Percentiles rank a stretch among this genome's conserved stretches.
Evolutionary conservation across 2,113 vertebrate genomes (phyloP).

Genomic region (rabbit (Oryctolagus cuniculus)): DNA sequence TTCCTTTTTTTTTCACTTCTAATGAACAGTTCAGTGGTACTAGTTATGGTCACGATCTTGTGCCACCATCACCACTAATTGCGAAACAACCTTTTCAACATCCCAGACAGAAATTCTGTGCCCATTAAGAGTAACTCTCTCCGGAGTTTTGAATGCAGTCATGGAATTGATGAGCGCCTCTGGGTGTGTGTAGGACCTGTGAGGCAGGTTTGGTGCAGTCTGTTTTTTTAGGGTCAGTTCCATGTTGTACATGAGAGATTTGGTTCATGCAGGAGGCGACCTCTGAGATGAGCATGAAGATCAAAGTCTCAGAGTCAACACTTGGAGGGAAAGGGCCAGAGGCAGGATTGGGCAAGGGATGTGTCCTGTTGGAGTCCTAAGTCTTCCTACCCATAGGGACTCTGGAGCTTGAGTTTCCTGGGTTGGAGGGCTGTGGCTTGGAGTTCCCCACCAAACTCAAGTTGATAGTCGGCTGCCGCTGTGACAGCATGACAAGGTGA

Average conservation of each 20-base stretch:
- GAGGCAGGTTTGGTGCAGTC: conserved; percentile 1
- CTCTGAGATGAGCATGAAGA: neutral
- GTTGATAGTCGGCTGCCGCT: neutral
- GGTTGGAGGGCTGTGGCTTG: neutral
- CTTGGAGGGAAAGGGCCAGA: too few species aligned
- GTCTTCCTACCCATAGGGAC: neutral
- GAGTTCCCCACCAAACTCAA: neutral
- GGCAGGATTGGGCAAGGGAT: neutral
- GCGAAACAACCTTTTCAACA: neutral
- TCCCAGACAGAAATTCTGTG: neutral
- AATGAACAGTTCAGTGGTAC: neutral
- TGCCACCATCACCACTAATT: neutral
- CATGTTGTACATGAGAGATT: neutral
- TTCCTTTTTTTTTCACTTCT: neutral
- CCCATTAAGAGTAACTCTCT: neutral
- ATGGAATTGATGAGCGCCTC: neutral
- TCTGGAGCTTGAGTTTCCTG: neutral
- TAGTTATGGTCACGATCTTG: neutral
- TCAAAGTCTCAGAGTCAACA: too few species aligned
- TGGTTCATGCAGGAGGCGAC: neutral
- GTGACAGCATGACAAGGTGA: too few species aligned
- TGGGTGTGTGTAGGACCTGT: neutral
- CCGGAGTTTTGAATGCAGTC: neutral
- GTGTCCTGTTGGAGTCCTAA: neutral
- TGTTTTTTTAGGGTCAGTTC: neutral